phyloP scores from a whole-genome alignment of 35 echinoderm and acorn worm genomes.

The Ophiothrix spiculata region DNA sequence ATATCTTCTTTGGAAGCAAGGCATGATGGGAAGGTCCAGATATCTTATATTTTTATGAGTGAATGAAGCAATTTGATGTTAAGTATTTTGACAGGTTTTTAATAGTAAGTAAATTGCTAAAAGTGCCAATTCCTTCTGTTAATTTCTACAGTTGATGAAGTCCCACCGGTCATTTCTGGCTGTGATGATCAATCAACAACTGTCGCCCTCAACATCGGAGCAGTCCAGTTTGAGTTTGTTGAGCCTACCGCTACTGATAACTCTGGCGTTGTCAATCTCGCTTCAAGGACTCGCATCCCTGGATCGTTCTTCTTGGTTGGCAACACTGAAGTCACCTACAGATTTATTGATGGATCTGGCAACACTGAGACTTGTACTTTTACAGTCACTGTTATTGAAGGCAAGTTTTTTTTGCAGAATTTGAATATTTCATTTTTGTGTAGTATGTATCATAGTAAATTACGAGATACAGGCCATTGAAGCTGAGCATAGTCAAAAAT shows the following conservation, averaged over 20 bases:
- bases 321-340: slow-evolving; percentile 43
- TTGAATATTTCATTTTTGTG: too few relatives aligned
- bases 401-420: too few relatives aligned
- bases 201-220: too few relatives aligned
- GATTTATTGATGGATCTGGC: slow-evolving; percentile 41
- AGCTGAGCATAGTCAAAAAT: too few relatives aligned
- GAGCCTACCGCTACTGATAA: slow-evolving; percentile 45
- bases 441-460: too few relatives aligned
- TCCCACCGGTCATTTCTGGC: slow-evolving; percentile 13
- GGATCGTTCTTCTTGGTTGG: slow-evolving; percentile 6
- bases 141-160: not conserved
- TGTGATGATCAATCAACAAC: too few relatives aligned
- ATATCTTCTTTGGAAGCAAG: too few relatives aligned
- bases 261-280: slow-evolving; percentile 14
- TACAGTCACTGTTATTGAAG: slow-evolving; percentile 33
- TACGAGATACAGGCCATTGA: too few relatives aligned
- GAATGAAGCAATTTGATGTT: too few relatives aligned
- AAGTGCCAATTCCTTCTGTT: not conserved
- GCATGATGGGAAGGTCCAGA: too few relatives aligned
- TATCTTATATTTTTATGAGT: too few relatives aligned
- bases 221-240: too few relatives aligned
- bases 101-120: not conserved
- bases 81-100: not conserved
- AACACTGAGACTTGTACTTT: slow-evolving; percentile 48
- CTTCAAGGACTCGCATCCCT: not conserved